Evolutionary conservation across 2,888 invertebrate genomes (phyloP).

Genomic region (Drosophila kambysellisi): DNA sequence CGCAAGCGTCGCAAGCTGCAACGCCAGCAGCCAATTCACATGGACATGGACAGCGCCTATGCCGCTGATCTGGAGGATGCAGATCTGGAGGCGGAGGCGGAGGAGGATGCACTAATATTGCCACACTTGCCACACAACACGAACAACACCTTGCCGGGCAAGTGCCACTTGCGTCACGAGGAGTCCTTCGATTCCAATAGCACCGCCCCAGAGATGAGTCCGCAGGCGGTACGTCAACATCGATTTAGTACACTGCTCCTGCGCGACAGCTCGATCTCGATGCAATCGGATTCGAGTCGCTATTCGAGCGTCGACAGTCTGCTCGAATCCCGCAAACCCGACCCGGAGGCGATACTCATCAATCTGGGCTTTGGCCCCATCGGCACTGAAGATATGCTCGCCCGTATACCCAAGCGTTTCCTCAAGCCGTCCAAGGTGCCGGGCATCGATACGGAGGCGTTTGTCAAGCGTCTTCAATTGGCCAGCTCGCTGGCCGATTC

Average conservation of each 20-base stretch:
- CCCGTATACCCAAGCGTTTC: constrained; percentile 93
- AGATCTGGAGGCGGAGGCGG: constrained; percentile 51
- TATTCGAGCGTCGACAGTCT: constrained; percentile 93
- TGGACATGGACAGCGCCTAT: constrained; percentile 62
- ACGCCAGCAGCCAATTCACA: constrained; percentile 67
- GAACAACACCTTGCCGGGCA: constrained; percentile 13
- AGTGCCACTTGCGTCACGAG: constrained; percentile 55
- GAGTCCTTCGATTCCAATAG: constrained; percentile 65
- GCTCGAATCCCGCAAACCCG: constrained; percentile 92
- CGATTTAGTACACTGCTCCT: constrained; percentile 73
- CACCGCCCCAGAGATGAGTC: constrained; percentile 72
- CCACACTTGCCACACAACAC: constrained; percentile 33
- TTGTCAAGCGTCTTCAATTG: constrained; percentile 90
- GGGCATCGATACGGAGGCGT: constrained; percentile 91
- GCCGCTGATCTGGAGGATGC: constrained; percentile 76
- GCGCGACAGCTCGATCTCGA: constrained; percentile 84
- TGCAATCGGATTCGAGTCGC: constrained; percentile 86
- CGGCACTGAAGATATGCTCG: constrained; percentile 88
- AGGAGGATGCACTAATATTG: constrained; percentile 34
- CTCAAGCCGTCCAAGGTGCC: constrained; percentile 91
- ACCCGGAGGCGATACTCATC: constrained; percentile 94
- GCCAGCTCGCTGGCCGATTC: constrained; percentile 91
- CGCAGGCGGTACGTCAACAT: constrained; percentile 61
- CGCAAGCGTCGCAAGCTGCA: constrained; percentile 73
- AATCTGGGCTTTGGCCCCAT: constrained; percentile 93